Conservation (phyloP, 2,888 invertebrate species). For the Eugnorisma glareosa region DNA sequence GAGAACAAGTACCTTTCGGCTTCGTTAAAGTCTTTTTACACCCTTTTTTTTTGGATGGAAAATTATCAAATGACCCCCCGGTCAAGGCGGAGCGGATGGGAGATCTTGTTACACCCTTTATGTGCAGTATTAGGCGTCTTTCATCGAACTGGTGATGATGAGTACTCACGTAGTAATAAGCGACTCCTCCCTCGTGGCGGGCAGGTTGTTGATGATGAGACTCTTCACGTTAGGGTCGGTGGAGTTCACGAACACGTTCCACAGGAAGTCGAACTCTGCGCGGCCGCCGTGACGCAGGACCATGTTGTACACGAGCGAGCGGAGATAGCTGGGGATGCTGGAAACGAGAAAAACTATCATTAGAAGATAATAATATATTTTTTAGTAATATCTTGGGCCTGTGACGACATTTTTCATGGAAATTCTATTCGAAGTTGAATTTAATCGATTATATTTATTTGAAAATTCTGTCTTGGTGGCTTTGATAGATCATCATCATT, state of each 20-base stretch:
- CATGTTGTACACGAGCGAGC: conserved; percentile 89
- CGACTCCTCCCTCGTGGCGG: conserved; percentile 88
- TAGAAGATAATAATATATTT: neutral
- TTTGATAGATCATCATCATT: no score
- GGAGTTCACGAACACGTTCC: conserved; percentile 90
- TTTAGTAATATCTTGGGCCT: neutral
- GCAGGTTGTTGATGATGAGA: conserved; percentile 86
- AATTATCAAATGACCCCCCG: no score
- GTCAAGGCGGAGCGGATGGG: no score
- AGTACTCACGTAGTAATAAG: conserved; percentile 84
- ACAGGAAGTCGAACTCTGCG: conserved; percentile 94
- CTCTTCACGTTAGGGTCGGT: conserved; percentile 90
- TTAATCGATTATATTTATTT: no score
- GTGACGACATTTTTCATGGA: no score
- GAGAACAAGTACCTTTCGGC: no score
- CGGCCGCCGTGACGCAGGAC: conserved; percentile 91
- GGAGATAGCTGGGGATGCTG: conserved; percentile 92
- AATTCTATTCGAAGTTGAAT: neutral
- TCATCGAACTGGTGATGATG: neutral
- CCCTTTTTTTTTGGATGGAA: no score
- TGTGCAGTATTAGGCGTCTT: neutral
- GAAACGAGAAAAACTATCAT: no score
- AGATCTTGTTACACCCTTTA: no score
- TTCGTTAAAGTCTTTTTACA: no score
- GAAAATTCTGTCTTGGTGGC: no score